Conservation (phyloP, 2,797 vertebrate species). For the Sorex maritimensis region DNA sequence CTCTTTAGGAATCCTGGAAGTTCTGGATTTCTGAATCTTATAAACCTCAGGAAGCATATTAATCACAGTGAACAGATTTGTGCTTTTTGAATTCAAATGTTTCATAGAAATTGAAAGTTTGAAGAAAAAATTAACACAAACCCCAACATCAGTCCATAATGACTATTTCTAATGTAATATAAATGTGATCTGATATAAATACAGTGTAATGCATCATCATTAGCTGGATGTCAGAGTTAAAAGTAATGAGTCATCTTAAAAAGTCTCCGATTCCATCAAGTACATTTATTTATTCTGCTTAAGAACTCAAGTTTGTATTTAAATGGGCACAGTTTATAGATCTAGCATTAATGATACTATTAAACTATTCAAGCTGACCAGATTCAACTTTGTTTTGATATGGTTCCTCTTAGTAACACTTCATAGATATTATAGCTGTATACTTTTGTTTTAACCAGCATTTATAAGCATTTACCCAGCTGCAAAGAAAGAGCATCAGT, state of each 20-base stretch:
- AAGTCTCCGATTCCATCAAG: constrained; percentile 77
- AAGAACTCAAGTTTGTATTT: constrained; percentile 86
- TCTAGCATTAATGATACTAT: constrained; percentile 88
- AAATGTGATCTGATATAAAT: constrained; percentile 68
- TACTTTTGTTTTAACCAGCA: constrained; percentile 79
- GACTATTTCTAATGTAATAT: constrained; percentile 72
- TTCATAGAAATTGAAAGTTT: constrained; percentile 49
- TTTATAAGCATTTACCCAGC: constrained; percentile 80
- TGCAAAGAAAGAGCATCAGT: constrained; percentile 64
- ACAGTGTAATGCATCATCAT: constrained; percentile 76
- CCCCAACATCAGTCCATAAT: constrained; percentile 59
- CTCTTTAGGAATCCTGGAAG: constrained; percentile 68
- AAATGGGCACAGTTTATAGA: constrained; percentile 85
- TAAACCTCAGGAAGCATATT: constrained; percentile 68
- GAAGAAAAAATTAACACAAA: background rate
- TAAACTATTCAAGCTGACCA: constrained; percentile 80
- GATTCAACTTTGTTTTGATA: constrained; percentile 83
- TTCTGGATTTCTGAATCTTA: constrained; percentile 62
- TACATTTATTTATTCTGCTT: constrained; percentile 83
- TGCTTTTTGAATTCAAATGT: constrained; percentile 71
- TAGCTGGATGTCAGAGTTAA: constrained; percentile 73
- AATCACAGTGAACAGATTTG: constrained; percentile 72
- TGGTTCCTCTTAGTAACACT: constrained; percentile 83
- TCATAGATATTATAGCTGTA: constrained; percentile 76
- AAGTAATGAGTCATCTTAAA: constrained; percentile 84